These are phyloP conservation scores for Sminthurinus aureus DNA, from an alignment of 2,888 invertebrate species.

Conservation along the genomic window DNA sequence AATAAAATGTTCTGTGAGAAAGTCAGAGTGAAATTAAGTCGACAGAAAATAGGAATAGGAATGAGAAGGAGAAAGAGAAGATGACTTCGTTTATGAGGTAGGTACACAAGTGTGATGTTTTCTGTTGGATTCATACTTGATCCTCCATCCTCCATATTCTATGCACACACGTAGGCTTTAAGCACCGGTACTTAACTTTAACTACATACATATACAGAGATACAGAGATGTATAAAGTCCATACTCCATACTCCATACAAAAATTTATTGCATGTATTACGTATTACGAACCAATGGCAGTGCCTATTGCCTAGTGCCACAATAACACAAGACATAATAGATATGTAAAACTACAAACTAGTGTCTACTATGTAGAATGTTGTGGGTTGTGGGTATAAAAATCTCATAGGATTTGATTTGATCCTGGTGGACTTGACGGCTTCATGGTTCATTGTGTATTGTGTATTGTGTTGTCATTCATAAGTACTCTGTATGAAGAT, in stretches of 20 bases:
- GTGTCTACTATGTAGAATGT: neutral
- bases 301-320: too few species aligned
- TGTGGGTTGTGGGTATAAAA: too few species aligned
- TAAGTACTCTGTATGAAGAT: neutral
- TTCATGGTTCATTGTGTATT: neutral
- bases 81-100: slow-evolving; percentile 18
- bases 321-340: neutral
- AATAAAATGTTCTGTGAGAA: slow-evolving; percentile 17
- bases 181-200: slow-evolving; percentile 40
- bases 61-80: neutral
- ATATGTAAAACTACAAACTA: neutral
- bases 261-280: neutral
- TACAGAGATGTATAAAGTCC: neutral
- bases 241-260: neutral
- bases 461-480: neutral
- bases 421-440: neutral
- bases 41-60: neutral
- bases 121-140: too few species aligned
- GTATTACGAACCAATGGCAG: neutral
- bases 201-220: neutral
- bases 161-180: slow-evolving; percentile 26
- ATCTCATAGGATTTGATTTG: too few species aligned
- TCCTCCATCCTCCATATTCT: neutral
- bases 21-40: slow-evolving; percentile 22
- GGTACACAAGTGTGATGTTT: slow-evolving; percentile 9